These are phyloP conservation scores for Theonella swinhoei DNA, from an alignment of 37 sponge, comb jelly and placozoan species.

Conservation along the genomic window DNA sequence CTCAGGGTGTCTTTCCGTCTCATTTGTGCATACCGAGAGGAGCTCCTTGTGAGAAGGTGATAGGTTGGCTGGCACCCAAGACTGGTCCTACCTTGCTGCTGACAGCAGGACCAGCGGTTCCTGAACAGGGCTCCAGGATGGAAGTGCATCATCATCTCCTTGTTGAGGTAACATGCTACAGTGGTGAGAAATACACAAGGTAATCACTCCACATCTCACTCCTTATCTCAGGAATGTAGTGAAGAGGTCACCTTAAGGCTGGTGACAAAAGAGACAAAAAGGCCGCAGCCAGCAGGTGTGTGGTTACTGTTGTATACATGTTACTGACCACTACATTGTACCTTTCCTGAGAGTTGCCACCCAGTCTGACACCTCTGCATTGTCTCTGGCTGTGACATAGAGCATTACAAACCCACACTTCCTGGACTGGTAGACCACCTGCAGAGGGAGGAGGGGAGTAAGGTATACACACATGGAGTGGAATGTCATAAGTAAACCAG, in stretches of 20 bases:
- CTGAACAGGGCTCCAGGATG: constrained; percentile 66
- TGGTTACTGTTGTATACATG: too few relatives aligned
- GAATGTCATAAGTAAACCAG: background rate
- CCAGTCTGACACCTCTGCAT: constrained; percentile 62
- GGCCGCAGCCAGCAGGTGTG: too few relatives aligned
- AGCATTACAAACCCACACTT: constrained; percentile 71
- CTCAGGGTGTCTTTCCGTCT: constrained; percentile 61
- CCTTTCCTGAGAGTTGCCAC: constrained; percentile 58
- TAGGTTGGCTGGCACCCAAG: constrained; percentile 83
- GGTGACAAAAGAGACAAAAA: too few relatives aligned
- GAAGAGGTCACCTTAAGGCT: background rate
- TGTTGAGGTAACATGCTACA: constrained; percentile 66
- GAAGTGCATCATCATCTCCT: constrained; percentile 82
- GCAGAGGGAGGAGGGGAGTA: too few relatives aligned
- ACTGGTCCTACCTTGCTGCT: constrained; percentile 25
- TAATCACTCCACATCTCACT: too few relatives aligned
- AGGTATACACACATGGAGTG: background rate
- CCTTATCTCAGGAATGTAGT: too few relatives aligned
- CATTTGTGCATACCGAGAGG: constrained; percentile 74
- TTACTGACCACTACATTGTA: too few relatives aligned
- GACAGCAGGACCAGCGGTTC: constrained; percentile 69
- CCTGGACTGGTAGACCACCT: constrained; percentile 66
- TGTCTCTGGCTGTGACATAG: constrained; percentile 70
- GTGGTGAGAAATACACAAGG: background rate
- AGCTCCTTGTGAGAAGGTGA: constrained; percentile 70